Evolutionary conservation across 2,888 invertebrate species (phyloP), one percentile per base, ranked within the genome.

Genomic region (Oxyscelio sp.): DNA sequence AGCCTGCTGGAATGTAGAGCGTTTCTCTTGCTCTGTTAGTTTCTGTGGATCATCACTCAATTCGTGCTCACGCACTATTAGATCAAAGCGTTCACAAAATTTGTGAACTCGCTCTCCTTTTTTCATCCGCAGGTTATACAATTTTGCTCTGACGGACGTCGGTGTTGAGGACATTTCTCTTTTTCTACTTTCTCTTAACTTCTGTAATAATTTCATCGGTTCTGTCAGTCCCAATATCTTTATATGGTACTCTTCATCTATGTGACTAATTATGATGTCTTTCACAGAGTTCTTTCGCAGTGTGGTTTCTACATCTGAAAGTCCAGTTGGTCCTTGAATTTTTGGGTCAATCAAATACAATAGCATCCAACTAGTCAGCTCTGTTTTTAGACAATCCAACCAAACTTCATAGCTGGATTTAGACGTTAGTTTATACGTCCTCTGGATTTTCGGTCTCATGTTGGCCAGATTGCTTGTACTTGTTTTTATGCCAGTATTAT

Each of bases 231-330:
- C 83, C 31, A 85, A 31, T n/a, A 85, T 85, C 22, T 78, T 83
- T 15, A 77, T 85, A 22, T n/a, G n/a, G n/a, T n/a, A n/a, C n/a
- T n/a, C n/a, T 70, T 86, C 73, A 59, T 86, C 80, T 5, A 83
- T 83, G 11, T 75, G 83, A n/a, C n/a, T n/a, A n/a, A n/a, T n/a
- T 1, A 77, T 83, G 3, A 85, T 87, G 17, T 83, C 86, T 58
- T 85, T 85, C 0, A 85, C 87, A 1, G 81, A 81, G 48, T 85
- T 85, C 40, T 87, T 87, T 5, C 83, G 79, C 56, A 83, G 5
- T 9, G 4, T 43, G 0, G 15, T 2, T 2, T 75, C 54, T 6
- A 4, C n/a, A 8, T 65, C 83, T 40, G 75, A 48, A 4, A 82
- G 11, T 4, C 54, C 68, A 9, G 27, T 31, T 59, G 77, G 78